These are phyloP conservation scores for Drosophila pruinosa DNA, from an alignment of 1,140 invertebrate genomes.

Conservation along the genomic window DNA sequence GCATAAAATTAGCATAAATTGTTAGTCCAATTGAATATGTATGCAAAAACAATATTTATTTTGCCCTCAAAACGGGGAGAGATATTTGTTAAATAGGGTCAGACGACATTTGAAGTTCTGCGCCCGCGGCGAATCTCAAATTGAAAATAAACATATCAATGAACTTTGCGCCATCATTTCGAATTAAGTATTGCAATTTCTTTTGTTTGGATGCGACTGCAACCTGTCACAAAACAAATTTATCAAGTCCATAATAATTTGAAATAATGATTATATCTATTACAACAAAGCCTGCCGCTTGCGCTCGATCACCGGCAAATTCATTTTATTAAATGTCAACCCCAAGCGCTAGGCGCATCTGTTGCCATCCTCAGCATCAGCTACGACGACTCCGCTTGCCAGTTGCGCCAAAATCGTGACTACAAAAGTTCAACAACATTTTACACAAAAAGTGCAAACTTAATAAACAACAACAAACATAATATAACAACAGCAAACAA, in stretches of 20 bases:
- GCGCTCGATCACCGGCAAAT: constrained; percentile 41
- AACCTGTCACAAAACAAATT: constrained; percentile 74
- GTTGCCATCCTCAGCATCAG: constrained; percentile 20
- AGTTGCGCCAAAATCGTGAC: constrained; percentile 61
- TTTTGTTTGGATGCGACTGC: constrained; percentile 7
- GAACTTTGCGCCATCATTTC: constrained; percentile 38
- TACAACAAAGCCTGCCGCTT: constrained; percentile 46
- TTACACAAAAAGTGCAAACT: constrained; percentile 75
- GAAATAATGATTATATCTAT: constrained; percentile 71
- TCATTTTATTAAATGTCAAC: constrained; percentile 79
- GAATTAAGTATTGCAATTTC: constrained; percentile 11
- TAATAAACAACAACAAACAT: constrained; percentile 41
- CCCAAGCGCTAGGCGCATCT: constrained; percentile 54
- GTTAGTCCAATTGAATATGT: constrained; percentile 32
- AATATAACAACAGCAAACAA: constrained; percentile 4
- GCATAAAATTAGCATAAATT: constrained; percentile 74
- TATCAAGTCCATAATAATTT: constrained; percentile 77
- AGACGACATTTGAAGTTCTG: constrained; percentile 41
- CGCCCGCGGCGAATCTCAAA: constrained; percentile 3
- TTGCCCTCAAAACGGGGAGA: constrained; percentile 12
- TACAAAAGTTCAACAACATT: constrained; percentile 79
- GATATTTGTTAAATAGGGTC: constrained; percentile 44
- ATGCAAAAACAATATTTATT: constrained; percentile 43
- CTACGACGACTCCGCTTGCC: not conserved
- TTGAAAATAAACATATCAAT: constrained; percentile 62